Evolutionary conservation across 2,113 vertebrate species (phyloP), one percentile per base, ranked within the genome.

Genomic region (Clupea harengus): DNA sequence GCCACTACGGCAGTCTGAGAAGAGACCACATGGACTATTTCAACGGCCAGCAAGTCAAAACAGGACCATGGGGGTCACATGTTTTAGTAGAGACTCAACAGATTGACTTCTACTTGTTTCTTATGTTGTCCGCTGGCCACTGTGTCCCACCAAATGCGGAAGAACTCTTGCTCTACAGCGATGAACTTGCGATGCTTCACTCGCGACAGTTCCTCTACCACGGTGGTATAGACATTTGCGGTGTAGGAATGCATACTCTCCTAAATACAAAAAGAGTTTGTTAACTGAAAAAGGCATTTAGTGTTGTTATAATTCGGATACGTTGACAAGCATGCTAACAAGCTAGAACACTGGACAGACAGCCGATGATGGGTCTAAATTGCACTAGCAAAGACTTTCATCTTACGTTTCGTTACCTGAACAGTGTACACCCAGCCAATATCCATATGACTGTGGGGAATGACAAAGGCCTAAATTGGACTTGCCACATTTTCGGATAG

Each of bases 381-480:
- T 39, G 39, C 39, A 39, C 39, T 39, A 54, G 47, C 32, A 3
- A 60, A 54, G 81, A 10, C 2, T 78, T 22, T n/a, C n/a, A n/a
- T n/a, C n/a, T n/a, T n/a, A n/a, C n/a, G n/a, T n/a, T n/a, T 82
- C 84, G 39, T 52, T 85, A 97, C 97, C 96, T 97, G 93, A 2
- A 98, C 92, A 0, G 96, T 97, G 92, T 97, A 97, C 13, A 97
- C 94, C 97, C 97, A 98, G 90, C 97, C 97, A 32, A 97, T 97
- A 89, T 98, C 97, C 97, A 99, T 97, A 87, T 97, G 97, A 91
- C 97, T 97, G 94, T 99, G 97, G 28, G 97, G 94, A 3, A 98
- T 94, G 11, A 98, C 95, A 84, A 97, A 98, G 0, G 92, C 94
- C 57, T 95, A 92, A 80, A 95, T 91, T 17, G 92, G 89, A 3